Base-by-base conservation (phyloP, 2,113 vertebrate species). In the Sapayoa aenigma region DNA sequence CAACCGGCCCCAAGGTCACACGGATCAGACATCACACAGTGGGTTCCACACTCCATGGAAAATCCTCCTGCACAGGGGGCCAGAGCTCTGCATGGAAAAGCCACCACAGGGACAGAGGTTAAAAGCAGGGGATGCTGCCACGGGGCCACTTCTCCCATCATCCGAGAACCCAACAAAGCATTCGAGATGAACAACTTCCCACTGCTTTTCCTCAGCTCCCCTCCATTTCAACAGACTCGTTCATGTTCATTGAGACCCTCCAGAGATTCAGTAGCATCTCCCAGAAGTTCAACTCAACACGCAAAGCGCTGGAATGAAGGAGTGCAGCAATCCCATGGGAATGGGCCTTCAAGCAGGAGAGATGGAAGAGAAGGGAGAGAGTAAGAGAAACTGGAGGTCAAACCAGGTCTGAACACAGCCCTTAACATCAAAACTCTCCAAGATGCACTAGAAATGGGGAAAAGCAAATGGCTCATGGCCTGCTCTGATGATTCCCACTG, bases 61-160 rank as follows among this genome's bases (percentile, higher is more conserved):
- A 35, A 88, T 23, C 56, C 60, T 44, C 42, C n/a, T 33, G 52
- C 63, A 31, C 31, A 18, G 52, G 28, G 23, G 4, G 62, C 53
- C 62, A 79, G 33, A 65, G 24, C 55, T 85, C 66, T 42, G 37
- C 58, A 25, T 5, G 11, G 65, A 14, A 44, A 73, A 62, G 39
- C 56, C 35, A 58, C 49, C 60, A 19, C 15, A 33, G 33, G 13
- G 46, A 66, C 46, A 49, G 46, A 9, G 41, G 41, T 71, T 73
- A 72, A 49, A 53, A 82, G 28, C 30, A 66, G 60, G 19, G 28
- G 47, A 84, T 1, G 8, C 30, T 69, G 56, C 77, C 25, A 30
- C 1, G 0, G 12, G n/a, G 37, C 42, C 77, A 83, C 1, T 0
- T 11, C 35, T 58, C 39, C 52, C 13, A 3, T 28, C 67, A 67